phyloP scores from a whole-genome alignment of 2,797 vertebrate genomes.

The Pyrocephalus nanus region DNA sequence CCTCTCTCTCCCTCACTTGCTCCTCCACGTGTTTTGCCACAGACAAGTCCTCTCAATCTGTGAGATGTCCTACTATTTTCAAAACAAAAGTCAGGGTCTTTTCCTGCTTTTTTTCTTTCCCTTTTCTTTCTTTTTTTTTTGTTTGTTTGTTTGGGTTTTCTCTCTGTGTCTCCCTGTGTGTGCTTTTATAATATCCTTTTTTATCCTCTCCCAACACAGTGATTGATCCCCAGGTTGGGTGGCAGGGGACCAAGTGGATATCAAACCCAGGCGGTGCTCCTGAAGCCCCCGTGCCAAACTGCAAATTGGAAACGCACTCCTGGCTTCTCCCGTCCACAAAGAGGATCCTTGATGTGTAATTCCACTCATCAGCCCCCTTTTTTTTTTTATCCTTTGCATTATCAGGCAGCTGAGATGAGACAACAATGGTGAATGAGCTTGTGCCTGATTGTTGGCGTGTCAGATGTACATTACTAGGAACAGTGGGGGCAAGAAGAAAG shows the following conservation, averaged over 20 bases:
- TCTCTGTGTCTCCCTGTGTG: not conserved
- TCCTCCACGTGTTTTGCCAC: not conserved
- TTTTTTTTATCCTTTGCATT: not conserved
- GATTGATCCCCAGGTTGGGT: conserved; percentile 49
- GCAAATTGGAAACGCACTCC: conserved; percentile 71
- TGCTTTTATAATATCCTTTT: not conserved
- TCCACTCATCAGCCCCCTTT: conserved; percentile 49
- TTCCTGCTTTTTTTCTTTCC: accelerated
- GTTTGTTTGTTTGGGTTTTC: too few species aligned
- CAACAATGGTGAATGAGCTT: conserved; percentile 41
- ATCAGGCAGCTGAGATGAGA: conserved; percentile 71
- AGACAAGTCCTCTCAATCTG: not conserved
- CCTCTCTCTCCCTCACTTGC: not conserved
- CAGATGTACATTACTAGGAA: conserved; percentile 67
- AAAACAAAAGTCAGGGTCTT: not conserved
- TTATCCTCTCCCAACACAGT: not conserved
- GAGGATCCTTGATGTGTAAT: conserved; percentile 64
- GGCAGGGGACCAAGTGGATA: conserved; percentile 27
- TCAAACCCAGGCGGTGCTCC: conserved; percentile 51
- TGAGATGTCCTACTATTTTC: not conserved
- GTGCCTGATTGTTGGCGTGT: conserved; percentile 65
- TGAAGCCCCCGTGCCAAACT: conserved; percentile 54
- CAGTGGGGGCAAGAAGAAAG: conserved; percentile 48
- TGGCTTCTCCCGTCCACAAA: conserved; percentile 48
- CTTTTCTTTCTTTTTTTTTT: too few species aligned